phyloP scores from a whole-genome alignment of 2,888 invertebrate species.

The Cosmia trapezina region DNA sequence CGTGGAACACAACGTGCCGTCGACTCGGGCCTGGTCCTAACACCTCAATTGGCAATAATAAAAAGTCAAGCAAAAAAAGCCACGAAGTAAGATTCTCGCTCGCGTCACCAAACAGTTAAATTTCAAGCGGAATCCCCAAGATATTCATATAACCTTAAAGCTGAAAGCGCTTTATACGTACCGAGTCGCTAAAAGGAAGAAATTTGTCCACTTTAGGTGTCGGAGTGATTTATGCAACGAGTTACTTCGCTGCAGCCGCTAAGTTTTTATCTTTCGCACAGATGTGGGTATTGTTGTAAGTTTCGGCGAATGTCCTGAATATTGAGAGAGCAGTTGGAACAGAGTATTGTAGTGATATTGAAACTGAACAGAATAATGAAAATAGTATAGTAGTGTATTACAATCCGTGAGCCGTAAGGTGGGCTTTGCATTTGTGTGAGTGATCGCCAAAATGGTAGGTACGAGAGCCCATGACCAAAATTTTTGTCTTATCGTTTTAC shows the following conservation, averaged over 20 bases:
- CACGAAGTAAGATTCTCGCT: slow-evolving; percentile 12
- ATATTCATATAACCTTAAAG: slow-evolving; percentile 54
- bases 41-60: not conserved
- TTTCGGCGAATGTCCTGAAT: slow-evolving; percentile 25
- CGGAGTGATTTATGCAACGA: slow-evolving; percentile 63
- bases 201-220: slow-evolving; percentile 66
- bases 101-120: slow-evolving; percentile 30
- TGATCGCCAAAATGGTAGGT: too few species aligned
- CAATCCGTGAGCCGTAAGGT: too few species aligned
- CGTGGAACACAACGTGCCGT: too few species aligned
- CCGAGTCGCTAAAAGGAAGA: slow-evolving; percentile 59
- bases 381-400: not conserved
- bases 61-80: slow-evolving; percentile 7
- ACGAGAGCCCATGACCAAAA: too few species aligned
- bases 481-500: too few species aligned
- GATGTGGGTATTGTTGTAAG: slow-evolving; percentile 34
- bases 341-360: not conserved
- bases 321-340: not conserved
- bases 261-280: slow-evolving; percentile 56
- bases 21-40: too few species aligned
- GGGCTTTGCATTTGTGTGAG: too few species aligned
- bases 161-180: slow-evolving; percentile 56
- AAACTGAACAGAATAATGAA: not conserved
- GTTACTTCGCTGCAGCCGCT: slow-evolving; percentile 53
- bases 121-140: slow-evolving; percentile 38